A percentile compares a stretch with the other conserved stretches of the same genome.
Evolutionary conservation across 2,888 invertebrate genomes (phyloP).

Genomic region (Archips crataeganus): DNA sequence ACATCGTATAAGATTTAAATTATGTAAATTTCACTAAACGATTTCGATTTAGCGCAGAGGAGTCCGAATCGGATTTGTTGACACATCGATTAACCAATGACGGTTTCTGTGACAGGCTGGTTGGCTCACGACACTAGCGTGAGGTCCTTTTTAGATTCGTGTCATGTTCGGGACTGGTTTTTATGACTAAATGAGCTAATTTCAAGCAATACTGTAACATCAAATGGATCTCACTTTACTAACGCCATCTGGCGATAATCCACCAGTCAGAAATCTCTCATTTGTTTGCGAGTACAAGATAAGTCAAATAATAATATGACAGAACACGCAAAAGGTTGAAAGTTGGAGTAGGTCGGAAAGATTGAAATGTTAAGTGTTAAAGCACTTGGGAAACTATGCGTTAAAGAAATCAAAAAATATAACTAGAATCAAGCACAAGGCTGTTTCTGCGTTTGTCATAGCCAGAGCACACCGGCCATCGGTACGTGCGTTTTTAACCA

Average conservation of each 20-base stretch:
- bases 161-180: no score
- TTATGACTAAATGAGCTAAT: no score
- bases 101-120: no score
- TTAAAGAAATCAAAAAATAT: constrained; percentile 19
- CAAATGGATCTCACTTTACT: no score
- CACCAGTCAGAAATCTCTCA: no score
- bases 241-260: no score
- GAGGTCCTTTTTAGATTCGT: no score
- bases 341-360: neutral
- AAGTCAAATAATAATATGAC: constrained; percentile 16
- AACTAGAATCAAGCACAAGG: constrained; percentile 23
- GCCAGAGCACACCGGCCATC: neutral
- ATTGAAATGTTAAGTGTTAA: constrained; percentile 7
- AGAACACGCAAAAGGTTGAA: constrained; percentile 2
- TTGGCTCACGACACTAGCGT: no score
- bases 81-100: constrained; percentile 20
- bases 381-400: neutral
- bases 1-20: constrained; percentile 13
- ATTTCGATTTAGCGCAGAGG: constrained; percentile 12
- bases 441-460: neutral
- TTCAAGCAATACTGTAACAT: no score
- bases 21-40: constrained; percentile 29
- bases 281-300: constrained; percentile 7
- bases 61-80: constrained; percentile 18
- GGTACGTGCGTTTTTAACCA: constrained; percentile 3